phyloP scores from a whole-genome alignment of 2,888 invertebrate genomes.

The Hypomecis atomaria region DNA sequence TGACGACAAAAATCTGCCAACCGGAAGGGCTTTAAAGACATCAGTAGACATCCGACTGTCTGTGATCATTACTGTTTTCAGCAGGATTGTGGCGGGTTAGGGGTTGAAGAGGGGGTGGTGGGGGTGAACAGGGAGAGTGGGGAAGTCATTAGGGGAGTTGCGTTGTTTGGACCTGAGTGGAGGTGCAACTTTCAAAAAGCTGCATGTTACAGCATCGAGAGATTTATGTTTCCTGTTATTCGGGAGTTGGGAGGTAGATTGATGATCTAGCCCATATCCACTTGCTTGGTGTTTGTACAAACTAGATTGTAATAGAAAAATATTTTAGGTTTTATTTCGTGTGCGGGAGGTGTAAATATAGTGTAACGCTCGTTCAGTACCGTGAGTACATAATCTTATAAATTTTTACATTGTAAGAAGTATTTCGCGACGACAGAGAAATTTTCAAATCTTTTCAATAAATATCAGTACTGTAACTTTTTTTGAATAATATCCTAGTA shows the following conservation, averaged over 20 bases:
- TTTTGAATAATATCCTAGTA: not conserved
- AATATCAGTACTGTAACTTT: too few relatives aligned
- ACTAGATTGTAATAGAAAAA: not conserved
- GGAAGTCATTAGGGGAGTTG: constrained; percentile 41
- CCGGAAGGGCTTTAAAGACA: constrained; percentile 44
- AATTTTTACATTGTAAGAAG: too few relatives aligned
- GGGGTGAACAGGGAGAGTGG: constrained; percentile 21
- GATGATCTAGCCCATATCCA: constrained; percentile 5
- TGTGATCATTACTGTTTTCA: constrained; percentile 49
- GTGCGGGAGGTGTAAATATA: too few relatives aligned
- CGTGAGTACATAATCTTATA: too few relatives aligned
- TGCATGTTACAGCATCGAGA: constrained; percentile 31
- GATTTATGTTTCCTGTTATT: constrained; percentile 33
- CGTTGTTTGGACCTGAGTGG: constrained; percentile 40
- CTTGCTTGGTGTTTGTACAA: not conserved
- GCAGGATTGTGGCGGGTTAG: constrained; percentile 42
- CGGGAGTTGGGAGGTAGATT: constrained; percentile 17
- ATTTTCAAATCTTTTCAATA: too few relatives aligned
- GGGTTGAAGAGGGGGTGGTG: constrained; percentile 20
- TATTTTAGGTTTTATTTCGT: not conserved
- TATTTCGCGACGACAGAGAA: too few relatives aligned
- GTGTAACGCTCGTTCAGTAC: too few relatives aligned
- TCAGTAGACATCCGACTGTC: constrained; percentile 45
- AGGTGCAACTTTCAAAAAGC: constrained; percentile 35
- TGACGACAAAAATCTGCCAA: constrained; percentile 44